Percentiles rank a stretch among this genome's conserved stretches.
These are phyloP conservation scores for Cyclina sinensis DNA, from an alignment of 1,140 invertebrate species.

Conservation along the genomic window DNA sequence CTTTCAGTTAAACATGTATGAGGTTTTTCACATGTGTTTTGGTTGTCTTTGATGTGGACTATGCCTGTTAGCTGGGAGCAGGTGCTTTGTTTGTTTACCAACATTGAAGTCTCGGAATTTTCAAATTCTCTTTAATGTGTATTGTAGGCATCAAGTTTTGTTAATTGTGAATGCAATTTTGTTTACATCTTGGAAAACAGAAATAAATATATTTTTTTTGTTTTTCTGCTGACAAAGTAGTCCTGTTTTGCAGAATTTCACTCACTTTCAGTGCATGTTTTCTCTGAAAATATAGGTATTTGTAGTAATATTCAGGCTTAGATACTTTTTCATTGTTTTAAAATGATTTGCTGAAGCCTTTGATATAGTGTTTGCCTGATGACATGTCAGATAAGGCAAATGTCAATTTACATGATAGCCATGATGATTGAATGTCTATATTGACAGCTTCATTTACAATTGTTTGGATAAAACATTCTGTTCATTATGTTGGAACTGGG, in stretches of 20 bases:
- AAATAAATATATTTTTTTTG: too few species aligned
- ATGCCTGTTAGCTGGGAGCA: constrained; percentile 20
- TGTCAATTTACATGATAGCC: neutral
- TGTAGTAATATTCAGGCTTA: too few species aligned
- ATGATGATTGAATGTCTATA: neutral
- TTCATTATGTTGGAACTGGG: too few species aligned
- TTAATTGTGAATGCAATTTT: too few species aligned
- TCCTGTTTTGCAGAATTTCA: too few species aligned
- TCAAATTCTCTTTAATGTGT: too few species aligned
- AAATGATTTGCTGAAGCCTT: neutral
- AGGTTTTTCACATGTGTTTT: constrained; percentile 50
- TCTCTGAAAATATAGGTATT: too few species aligned
- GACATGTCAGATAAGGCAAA: neutral
- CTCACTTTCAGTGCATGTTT: too few species aligned
- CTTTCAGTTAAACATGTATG: constrained; percentile 17
- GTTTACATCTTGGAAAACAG: too few species aligned
- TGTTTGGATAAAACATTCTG: neutral
- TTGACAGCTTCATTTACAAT: neutral
- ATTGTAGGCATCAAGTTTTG: too few species aligned
- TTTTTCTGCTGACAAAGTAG: too few species aligned
- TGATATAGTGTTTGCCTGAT: neutral
- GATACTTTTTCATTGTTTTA: neutral
- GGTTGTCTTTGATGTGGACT: constrained; percentile 51
- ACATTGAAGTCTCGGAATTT: neutral
- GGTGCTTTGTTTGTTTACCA: constrained; percentile 45